A percentile compares a stretch with the other conserved stretches of the same genome.
These are phyloP conservation scores for Nineta flava DNA, from an alignment of 2,888 invertebrate genomes.

Conservation along the genomic window DNA sequence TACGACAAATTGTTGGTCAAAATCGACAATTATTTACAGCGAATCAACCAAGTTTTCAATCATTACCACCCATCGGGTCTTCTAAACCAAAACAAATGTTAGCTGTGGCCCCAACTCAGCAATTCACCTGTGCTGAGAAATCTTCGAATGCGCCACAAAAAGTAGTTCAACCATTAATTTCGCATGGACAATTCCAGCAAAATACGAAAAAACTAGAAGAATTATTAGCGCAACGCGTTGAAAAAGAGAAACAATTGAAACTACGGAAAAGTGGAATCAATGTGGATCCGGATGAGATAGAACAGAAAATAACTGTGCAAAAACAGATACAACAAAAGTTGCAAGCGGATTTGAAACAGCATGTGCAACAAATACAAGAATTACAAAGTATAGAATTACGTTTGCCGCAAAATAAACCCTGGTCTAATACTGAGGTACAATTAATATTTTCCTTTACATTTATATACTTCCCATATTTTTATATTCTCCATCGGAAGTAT, in stretches of 20 bases:
- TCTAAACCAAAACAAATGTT: background rate
- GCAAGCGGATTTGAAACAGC: constrained; percentile 30
- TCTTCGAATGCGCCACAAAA: constrained; percentile 13
- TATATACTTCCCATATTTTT: background rate
- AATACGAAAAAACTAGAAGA: constrained; percentile 30
- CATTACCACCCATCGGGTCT: constrained; percentile 18
- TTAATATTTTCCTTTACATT: background rate
- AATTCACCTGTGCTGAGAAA: constrained; percentile 13
- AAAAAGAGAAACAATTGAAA: constrained; percentile 20
- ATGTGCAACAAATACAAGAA: constrained; percentile 31
- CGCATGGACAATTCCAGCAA: constrained; percentile 27
- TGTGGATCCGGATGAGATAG: constrained; percentile 21
- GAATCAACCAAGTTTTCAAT: constrained; percentile 25
- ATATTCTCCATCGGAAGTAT: no score
- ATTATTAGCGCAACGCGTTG: constrained; percentile 26
- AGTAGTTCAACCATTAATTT: constrained; percentile 18
- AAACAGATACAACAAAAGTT: constrained; percentile 29
- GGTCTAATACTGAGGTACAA: constrained; percentile 20
- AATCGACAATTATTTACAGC: constrained; percentile 20
- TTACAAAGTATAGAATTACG: constrained; percentile 29
- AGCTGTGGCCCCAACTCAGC: background rate
- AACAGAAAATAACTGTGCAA: constrained; percentile 26
- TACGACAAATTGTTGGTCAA: constrained; percentile 16
- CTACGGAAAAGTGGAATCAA: constrained; percentile 17
- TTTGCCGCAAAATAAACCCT: constrained; percentile 28